Conservation (phyloP, 2,888 invertebrate species). For the Podotricha telesiphe region DNA sequence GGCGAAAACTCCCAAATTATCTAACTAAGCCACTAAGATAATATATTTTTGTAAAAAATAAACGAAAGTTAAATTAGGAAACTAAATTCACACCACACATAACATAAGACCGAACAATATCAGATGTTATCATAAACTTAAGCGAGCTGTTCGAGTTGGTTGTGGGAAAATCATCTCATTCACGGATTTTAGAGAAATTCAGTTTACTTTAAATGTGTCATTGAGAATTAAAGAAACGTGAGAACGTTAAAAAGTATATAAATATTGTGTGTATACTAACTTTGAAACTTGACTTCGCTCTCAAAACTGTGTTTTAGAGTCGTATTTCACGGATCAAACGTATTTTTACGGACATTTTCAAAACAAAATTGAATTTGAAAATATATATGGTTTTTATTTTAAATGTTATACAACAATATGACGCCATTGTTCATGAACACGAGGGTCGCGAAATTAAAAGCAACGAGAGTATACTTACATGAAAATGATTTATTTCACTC, state of each 20-base stretch:
- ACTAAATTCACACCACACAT: constrained; percentile 18
- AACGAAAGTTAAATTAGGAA: constrained; percentile 14
- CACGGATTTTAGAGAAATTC: constrained; percentile 31
- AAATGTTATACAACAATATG: too few species aligned
- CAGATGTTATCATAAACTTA: constrained; percentile 1
- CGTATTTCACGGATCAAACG: background rate
- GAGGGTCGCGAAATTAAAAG: too few species aligned
- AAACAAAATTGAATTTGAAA: too few species aligned
- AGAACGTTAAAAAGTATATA: background rate
- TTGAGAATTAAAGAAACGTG: constrained; percentile 25
- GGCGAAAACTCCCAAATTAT: too few species aligned
- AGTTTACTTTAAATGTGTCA: constrained; percentile 14
- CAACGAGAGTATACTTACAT: too few species aligned
- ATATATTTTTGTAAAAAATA: constrained; percentile 1
- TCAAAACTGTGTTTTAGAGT: background rate
- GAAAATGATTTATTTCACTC: too few species aligned
- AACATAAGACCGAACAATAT: background rate
- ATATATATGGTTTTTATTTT: too few species aligned
- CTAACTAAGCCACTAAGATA: too few species aligned
- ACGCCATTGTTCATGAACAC: too few species aligned
- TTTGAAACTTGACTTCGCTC: background rate
- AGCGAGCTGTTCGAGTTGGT: background rate
- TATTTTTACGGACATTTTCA: too few species aligned
- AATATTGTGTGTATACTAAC: background rate
- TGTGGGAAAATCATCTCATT: constrained; percentile 16